Conservation (phyloP, 1,140 invertebrate genomes). For the Proctacanthus coquilletti region DNA sequence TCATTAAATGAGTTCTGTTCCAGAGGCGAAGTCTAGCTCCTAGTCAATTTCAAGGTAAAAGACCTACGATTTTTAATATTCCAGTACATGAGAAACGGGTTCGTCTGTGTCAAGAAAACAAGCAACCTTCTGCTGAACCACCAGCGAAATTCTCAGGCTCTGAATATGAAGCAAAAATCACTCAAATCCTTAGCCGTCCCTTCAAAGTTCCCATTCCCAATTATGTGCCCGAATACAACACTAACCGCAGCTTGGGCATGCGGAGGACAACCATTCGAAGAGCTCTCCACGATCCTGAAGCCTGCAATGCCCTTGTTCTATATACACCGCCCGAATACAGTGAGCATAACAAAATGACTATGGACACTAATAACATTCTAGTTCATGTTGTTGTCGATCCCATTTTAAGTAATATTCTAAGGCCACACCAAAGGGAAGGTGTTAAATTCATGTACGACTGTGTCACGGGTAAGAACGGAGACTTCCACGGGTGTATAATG, state of each 20-base stretch:
- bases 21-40: conserved; percentile 37
- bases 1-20: too few relatives aligned
- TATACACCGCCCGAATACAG: conserved; percentile 60
- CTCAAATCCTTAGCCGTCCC: conserved; percentile 68
- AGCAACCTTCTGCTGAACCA: conserved; percentile 23
- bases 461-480: conserved; percentile 72
- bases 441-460: conserved; percentile 99
- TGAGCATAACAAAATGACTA: conserved; percentile 30
- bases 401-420: conserved; percentile 68
- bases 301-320: conserved; percentile 83
- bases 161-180: conserved; percentile 50
- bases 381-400: conserved; percentile 95
- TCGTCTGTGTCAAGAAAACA: conserved; percentile 12
- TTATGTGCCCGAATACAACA: conserved; percentile 59
- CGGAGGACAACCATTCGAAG: conserved; percentile 48
- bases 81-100: conserved; percentile 17
- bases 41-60: conserved; percentile 31
- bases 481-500: conserved; percentile 92
- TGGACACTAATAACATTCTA: conserved; percentile 37
- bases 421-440: conserved; percentile 97
- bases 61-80: conserved; percentile 34
- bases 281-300: conserved; percentile 84
- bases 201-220: conserved; percentile 92
- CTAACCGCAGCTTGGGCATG: conserved; percentile 45
- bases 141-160: conserved; percentile 23